Base-by-base conservation (phyloP, 1,140 invertebrate genomes). In the Drosophila mayri region DNA sequence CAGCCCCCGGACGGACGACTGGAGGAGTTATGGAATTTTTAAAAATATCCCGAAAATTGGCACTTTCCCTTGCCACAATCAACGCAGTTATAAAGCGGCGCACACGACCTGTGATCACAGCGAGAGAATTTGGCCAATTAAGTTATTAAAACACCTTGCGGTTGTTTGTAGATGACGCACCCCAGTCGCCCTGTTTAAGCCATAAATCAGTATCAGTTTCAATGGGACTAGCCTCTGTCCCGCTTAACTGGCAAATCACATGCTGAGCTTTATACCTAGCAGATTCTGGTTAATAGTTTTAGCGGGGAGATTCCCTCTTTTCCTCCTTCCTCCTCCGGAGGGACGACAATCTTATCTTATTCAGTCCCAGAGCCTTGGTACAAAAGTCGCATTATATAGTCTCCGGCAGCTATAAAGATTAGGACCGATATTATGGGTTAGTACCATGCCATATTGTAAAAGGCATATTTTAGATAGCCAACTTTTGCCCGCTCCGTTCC, bases 401-500 rank as follows among this genome's bases (percentile, higher is more conserved):
- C 64, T 50, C 28, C 18, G 66, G 28, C 37, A 37, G 37, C 65
- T 76, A 86, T 86, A 87, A 86, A 87, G 83, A 86, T 86, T 87
- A 79, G 65, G n/a, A 12, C 57, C 65, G 67, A 82, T 86, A 82
- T 79, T 82, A 82, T 75, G 73, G 71, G 67, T 76, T 87, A 86
- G 82, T 87, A 82, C 70, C 65, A 65, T 54, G 59, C 32, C 35
- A 55, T 38, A 6, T 82, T 82, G 79, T 86, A 86, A 86, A 86
- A 58, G 79, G 59, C 77, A 83, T 79, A 76, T 86, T 88, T 86
- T 73, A 86, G 83, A 88, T 86, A 86, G 82, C 83, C 55, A 76
- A 68, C 54, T 60, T 63, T 38, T 32, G 68, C 61, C 22, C 41
- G 37, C 41, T 35, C 20, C 65, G 40, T 72, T 59, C 49, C 74